Evolutionary conservation across 2,113 vertebrate species (phyloP).

Genomic region (Solenodon paradoxus): DNA sequence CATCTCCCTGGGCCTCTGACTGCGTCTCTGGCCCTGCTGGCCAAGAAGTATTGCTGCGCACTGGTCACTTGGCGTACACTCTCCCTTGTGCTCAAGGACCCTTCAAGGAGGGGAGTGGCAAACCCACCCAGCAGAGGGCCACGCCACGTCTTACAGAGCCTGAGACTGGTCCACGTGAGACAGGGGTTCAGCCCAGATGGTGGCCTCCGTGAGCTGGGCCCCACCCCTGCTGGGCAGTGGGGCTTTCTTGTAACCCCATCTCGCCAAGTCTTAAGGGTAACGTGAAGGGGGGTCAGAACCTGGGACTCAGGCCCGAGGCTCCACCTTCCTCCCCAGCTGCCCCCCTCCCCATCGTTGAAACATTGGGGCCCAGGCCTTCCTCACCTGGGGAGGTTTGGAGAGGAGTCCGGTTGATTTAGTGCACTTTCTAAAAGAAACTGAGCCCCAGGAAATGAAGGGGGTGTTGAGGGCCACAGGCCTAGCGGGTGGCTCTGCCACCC

Average conservation of each 20-base stretch:
- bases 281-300: background rate
- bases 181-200: too few relatives aligned
- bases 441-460: background rate
- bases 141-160: background rate
- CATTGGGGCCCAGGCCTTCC: background rate
- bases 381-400: background rate
- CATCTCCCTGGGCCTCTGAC: background rate
- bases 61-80: background rate
- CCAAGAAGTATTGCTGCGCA: fast-evolving
- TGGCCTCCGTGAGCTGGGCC: background rate
- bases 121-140: background rate
- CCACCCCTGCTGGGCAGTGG: background rate
- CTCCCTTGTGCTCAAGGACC: background rate
- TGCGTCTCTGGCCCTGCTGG: background rate
- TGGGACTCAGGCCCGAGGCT: too few relatives aligned
- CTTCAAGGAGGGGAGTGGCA: background rate
- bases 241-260: background rate
- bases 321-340: background rate
- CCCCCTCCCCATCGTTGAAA: background rate
- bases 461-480: background rate
- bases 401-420: fast-evolving
- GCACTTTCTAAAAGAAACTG: background rate
- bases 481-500: background rate
- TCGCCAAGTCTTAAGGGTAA: background rate
- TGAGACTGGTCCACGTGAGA: background rate